Evolutionary conservation across 2,888 invertebrate genomes (phyloP), one percentile per base, ranked within the genome.

Genomic region (Lasioglossum marginatum): DNA sequence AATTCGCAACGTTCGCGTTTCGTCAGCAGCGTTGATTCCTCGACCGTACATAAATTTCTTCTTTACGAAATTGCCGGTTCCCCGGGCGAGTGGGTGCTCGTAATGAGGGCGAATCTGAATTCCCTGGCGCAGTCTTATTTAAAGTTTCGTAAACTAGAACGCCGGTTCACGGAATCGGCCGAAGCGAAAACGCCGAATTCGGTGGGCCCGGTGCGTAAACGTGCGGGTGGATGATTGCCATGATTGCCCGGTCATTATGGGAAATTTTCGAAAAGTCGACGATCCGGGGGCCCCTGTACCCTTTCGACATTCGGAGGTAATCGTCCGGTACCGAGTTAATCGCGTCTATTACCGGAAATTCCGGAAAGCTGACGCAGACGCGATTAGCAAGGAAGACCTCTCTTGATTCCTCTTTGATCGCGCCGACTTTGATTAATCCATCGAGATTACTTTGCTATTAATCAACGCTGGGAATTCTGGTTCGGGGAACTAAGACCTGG

Each of bases 191-290:
- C 63, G 63, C 19, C 37, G 70, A 76, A 81, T 73, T 37, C 76
- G 66, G 79, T 82, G 77, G 40, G 27, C 43, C 57, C 52, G 71
- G 75, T 48, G 79, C 79, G 80, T 86, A 89, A 89, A 88, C 77
- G 90, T 80, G 90, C 81, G 90, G 91, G 91, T 88, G 91, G 88
- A 91, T 77, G 89, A 89, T 91, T 91, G 72, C 66, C 87, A 89
- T 89, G 87, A 91, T 91, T 89, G 85, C 82, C 84, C 85, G 73
- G 84, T 85, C 34, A 91, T 91, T 91, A 91, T 88, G 85, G 81
- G 85, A 88, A 87, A 88, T 91, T 91, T 87, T 79, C 71, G 77
- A 81, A 91, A 89, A 91, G 43, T 83, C 81, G 87, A 82, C 79
- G 75, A 74, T 43, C 74, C 72, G 63, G 57, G 68, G 77, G 48